phyloP scores from a whole-genome alignment of 2,888 invertebrate species.

The Villa cingulata region DNA sequence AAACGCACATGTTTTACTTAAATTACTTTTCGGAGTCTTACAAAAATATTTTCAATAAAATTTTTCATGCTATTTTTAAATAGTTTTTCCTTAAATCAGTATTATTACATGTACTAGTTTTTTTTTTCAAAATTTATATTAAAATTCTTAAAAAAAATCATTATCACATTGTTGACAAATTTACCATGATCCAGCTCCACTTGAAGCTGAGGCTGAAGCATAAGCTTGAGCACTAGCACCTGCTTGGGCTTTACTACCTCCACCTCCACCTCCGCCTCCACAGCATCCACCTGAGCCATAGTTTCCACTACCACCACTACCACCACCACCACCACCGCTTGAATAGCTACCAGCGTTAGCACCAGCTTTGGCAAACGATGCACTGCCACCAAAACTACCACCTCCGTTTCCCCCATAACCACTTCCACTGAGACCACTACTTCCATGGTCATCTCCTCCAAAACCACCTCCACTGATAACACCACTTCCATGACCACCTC shows the following conservation, averaged over 20 bases:
- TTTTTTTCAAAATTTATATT: too few relatives aligned
- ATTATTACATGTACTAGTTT: too few relatives aligned
- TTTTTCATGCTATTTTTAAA: too few relatives aligned
- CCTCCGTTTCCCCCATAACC: slow-evolving; percentile 4
- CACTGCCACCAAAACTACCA: neutral
- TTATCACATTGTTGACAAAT: neutral
- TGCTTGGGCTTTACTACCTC: neutral
- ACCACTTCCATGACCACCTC: slow-evolving; percentile 2
- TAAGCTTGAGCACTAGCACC: neutral
- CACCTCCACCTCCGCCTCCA: slow-evolving; percentile 2
- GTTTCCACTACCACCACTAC: neutral
- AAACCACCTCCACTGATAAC: slow-evolving; percentile 7
- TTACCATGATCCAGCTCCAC: slow-evolving; percentile 2
- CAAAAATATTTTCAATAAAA: too few relatives aligned
- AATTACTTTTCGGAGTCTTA: too few relatives aligned
- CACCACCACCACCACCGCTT: neutral
- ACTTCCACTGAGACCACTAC: slow-evolving; percentile 5
- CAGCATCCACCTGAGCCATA: neutral
- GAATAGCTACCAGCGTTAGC: neutral
- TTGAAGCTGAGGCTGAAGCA: slow-evolving; percentile 2
- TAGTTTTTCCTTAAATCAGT: too few relatives aligned
- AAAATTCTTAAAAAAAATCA: neutral
- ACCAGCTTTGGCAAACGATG: neutral
- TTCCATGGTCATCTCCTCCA: slow-evolving; percentile 8
- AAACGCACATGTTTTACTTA: too few relatives aligned